phyloP scores from a whole-genome alignment of 2,113 vertebrate species.

The Oryzias woworae region DNA sequence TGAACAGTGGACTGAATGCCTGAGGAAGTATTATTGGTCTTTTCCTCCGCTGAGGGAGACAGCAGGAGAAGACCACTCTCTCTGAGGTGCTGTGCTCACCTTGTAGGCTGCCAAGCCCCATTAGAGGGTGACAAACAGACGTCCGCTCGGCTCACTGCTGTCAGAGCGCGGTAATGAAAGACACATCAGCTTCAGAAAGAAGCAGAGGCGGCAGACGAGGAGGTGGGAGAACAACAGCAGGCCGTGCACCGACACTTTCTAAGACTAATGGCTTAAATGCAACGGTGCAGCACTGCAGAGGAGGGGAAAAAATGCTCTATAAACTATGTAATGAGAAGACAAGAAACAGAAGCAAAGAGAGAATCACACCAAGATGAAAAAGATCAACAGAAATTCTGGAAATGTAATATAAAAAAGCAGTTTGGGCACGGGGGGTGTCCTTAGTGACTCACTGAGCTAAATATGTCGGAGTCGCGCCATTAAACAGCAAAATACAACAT shows the following conservation, averaged over 20 bases:
- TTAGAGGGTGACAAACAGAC: conserved; percentile 75
- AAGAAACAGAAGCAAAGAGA: conserved; percentile 10
- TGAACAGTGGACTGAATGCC: conserved; percentile 60
- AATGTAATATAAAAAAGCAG: conserved; percentile 24
- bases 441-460: conserved; percentile 45
- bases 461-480: conserved; percentile 27
- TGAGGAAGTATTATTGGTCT: conserved; percentile 62
- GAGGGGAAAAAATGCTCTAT: conserved; percentile 1
- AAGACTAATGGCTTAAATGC: conserved; percentile 62
- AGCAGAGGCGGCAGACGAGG: conserved; percentile 32
- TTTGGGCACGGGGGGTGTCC: conserved; percentile 8
- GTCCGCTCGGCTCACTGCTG: conserved; percentile 61
- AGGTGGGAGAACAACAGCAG: conserved; percentile 43
- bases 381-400: conserved; percentile 13
- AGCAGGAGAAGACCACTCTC: conserved; percentile 57
- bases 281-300: conserved; percentile 28
- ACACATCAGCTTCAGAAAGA: conserved; percentile 64
- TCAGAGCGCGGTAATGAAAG: conserved; percentile 73
- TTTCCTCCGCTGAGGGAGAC: conserved; percentile 59
- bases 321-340: conserved; percentile 26
- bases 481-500: conserved; percentile 41
- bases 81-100: conserved; percentile 63
- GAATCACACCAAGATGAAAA: conserved; percentile 20
- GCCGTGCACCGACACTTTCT: conserved; percentile 44
- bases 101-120: conserved; percentile 69